A percentile compares a stretch with the other conserved stretches of the same genome.
Conservation (phyloP, 2,113 vertebrate genomes). For the Megalops atlanticus region DNA sequence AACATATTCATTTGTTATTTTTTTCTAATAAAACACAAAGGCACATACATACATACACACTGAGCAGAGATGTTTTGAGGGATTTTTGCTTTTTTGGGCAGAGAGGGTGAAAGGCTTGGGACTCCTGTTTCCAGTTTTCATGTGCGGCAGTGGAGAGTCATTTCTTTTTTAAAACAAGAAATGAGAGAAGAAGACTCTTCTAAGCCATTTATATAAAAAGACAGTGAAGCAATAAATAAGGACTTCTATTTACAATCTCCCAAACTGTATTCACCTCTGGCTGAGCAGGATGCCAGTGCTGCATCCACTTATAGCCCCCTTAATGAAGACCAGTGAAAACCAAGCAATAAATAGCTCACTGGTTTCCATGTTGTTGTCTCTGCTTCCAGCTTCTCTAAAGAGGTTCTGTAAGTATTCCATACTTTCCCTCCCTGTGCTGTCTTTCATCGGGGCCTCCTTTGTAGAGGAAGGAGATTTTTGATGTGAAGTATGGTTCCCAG, state of each 20-base stretch:
- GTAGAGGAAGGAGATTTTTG: slow-evolving; percentile 2
- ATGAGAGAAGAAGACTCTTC: slow-evolving; percentile 46
- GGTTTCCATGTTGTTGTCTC: not conserved
- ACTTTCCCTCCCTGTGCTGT: not conserved
- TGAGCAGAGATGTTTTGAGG: slow-evolving; percentile 42
- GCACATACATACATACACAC: slow-evolving; percentile 43
- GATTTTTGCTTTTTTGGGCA: not conserved
- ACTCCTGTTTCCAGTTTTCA: slow-evolving; percentile 47
- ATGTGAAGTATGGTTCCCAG: not conserved
- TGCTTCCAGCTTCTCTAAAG: not conserved
- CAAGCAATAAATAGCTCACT: slow-evolving; percentile 9
- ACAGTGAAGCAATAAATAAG: slow-evolving; percentile 82
- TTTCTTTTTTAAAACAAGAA: slow-evolving; percentile 30
- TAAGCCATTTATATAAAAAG: slow-evolving; percentile 53
- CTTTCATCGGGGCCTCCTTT: not conserved
- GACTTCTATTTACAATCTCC: slow-evolving; percentile 79
- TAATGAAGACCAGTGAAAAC: not conserved
- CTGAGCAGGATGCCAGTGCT: slow-evolving; percentile 46
- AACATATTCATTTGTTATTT: slow-evolving; percentile 76
- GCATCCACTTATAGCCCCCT: slow-evolving; percentile 53
- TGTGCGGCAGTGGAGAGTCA: slow-evolving; percentile 19
- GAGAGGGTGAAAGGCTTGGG: not conserved
- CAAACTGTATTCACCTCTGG: slow-evolving; percentile 49
- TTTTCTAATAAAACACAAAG: slow-evolving; percentile 69
- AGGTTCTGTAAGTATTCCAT: not conserved